Evolutionary conservation across 2,797 vertebrate species (phyloP), one percentile per base, ranked within the genome.

Genomic region (Aulostomus chinensis): DNA sequence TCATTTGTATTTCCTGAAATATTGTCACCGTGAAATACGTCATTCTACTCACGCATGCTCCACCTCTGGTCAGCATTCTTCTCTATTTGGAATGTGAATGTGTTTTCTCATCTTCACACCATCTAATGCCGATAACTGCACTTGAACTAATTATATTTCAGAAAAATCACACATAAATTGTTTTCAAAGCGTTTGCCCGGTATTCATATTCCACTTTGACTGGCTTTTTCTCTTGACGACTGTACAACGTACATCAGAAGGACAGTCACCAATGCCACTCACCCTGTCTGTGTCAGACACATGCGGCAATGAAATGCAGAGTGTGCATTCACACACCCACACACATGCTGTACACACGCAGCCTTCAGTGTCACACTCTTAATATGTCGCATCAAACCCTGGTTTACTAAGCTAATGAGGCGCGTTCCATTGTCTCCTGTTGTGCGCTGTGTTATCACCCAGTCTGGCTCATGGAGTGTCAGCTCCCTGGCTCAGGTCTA

Each of bases 401-500:
- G 39, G 63, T 76, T 68, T 61, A 68, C 60, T 28, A 20, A 61
- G 60, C 76, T 86, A 84, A 86, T 83, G 73, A 79, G 68, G 50
- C 67, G 42, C 48, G 34, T 64, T 65, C 55, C 49, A 69, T 76
- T 78, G 78, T 71, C 57, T 78, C 73, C 40, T 14, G 73, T 52
- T 75, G 58, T 63, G 52, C 36, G 56, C 39, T 22, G 51, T 54
- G 66, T 73, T 84, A 73, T 81, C 80, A 36, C 21, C 21, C 51
- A 41, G 58, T 52, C 54, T 67, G 10, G 47, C 61, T 70, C 54
- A 36, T 18, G 49, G 64, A 59, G 56, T 59, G 61, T 85, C 67
- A 72, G 72, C 58, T 56, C 69, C 41, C 48, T 65, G 49, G 61
- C 73, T 86, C 72, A 68, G 60, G 63, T 84, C 63, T 68, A 38